These are phyloP conservation scores for Hydrolagus affinis DNA, from an alignment of 2,113 vertebrate species.

Conservation along the genomic window DNA sequence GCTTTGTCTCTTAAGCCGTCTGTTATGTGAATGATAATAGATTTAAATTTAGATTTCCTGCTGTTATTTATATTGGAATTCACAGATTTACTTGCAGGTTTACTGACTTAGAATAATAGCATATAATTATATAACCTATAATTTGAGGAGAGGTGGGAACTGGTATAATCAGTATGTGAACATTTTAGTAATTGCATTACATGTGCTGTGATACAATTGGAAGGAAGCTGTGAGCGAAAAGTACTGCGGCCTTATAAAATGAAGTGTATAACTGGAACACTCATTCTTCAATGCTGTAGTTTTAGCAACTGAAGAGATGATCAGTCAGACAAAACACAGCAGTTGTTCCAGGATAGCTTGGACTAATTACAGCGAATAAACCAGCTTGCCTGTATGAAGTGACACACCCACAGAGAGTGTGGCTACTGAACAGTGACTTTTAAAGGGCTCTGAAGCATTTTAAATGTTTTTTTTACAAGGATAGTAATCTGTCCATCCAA, in stretches of 20 bases:
- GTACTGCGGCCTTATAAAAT: background rate
- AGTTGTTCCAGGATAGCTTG: constrained; percentile 69
- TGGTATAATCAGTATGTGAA: background rate
- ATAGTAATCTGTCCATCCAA: background rate
- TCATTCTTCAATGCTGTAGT: constrained; percentile 4
- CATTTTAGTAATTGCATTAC: constrained; percentile 8
- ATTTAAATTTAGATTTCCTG: constrained; percentile 33
- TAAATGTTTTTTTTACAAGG: constrained; percentile 43
- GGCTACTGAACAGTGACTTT: constrained; percentile 72
- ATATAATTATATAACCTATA: constrained; percentile 26
- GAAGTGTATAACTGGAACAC: background rate
- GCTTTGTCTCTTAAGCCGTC: background rate
- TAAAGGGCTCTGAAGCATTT: constrained; percentile 63
- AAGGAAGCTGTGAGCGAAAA: background rate
- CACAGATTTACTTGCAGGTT: constrained; percentile 62
- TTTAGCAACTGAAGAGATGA: background rate
- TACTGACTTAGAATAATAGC: constrained; percentile 44
- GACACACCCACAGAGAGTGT: constrained; percentile 69
- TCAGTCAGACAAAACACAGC: constrained; percentile 63
- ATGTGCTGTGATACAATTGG: background rate
- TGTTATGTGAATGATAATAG: constrained; percentile 30
- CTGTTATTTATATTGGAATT: constrained; percentile 30
- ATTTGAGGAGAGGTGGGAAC: constrained; percentile 1
- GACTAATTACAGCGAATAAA: constrained; percentile 89
- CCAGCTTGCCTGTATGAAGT: constrained; percentile 85